Conservation (phyloP, 2,888 invertebrate genomes). For the Poecilobothrus nobilitatus region DNA sequence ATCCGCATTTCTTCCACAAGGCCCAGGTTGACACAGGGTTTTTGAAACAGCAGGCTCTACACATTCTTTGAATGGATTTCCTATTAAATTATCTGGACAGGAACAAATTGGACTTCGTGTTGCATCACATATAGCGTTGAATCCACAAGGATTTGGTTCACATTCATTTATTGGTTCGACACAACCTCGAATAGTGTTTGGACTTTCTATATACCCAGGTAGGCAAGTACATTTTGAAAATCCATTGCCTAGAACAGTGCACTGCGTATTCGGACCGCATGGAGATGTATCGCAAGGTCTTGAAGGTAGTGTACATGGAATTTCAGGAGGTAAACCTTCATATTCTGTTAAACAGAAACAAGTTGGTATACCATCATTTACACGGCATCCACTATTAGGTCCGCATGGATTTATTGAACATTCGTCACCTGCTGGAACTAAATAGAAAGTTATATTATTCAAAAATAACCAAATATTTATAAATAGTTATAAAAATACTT, state of each 20-base stretch:
- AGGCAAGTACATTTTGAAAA: conserved; percentile 82
- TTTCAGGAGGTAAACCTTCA: conserved; percentile 72
- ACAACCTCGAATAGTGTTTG: conserved; percentile 80
- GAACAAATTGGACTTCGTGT: conserved; percentile 71
- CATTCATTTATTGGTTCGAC: conserved; percentile 71
- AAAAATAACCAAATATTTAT: neutral
- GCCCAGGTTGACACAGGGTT: conserved; percentile 68
- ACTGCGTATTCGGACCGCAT: conserved; percentile 83
- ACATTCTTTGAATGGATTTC: conserved; percentile 75
- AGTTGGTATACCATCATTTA: conserved; percentile 63
- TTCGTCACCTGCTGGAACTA: conserved; percentile 80
- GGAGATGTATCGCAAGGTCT: conserved; percentile 78
- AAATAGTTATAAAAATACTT: too few species aligned
- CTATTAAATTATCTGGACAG: conserved; percentile 72
- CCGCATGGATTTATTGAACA: conserved; percentile 79
- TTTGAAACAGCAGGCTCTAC: conserved; percentile 51
- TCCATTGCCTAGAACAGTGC: conserved; percentile 65
- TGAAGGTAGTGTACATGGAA: conserved; percentile 60
- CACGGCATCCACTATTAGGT: conserved; percentile 70
- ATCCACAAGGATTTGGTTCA: conserved; percentile 72
- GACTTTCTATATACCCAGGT: conserved; percentile 73
- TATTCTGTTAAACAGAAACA: conserved; percentile 85
- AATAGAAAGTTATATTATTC: neutral
- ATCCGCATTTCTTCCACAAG: conserved; percentile 73
- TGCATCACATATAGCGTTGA: conserved; percentile 70